A percentile compares a stretch with the other conserved stretches of the same genome.
These are phyloP conservation scores for Malurus splendens DNA, from an alignment of 2,797 vertebrate species.

Conservation along the genomic window DNA sequence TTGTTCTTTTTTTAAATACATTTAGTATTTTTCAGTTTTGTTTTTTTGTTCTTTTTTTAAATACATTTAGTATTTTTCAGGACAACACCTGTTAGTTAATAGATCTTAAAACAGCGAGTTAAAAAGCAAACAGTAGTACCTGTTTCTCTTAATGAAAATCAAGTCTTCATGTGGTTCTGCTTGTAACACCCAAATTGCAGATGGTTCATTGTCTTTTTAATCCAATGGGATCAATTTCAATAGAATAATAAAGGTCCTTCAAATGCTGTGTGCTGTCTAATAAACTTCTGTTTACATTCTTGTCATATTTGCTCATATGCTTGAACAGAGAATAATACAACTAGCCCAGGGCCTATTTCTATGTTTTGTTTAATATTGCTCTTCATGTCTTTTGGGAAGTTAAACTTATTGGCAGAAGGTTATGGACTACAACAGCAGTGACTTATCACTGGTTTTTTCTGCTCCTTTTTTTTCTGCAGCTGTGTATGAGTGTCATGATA, in stretches of 20 bases:
- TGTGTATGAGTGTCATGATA: not conserved
- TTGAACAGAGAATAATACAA: not conserved
- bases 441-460: not conserved
- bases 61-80: not conserved
- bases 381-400: not conserved
- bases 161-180: slow-evolving; percentile 1
- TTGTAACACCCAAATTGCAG: slow-evolving; percentile 5
- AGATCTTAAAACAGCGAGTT: slow-evolving; percentile 21
- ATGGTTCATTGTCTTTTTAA: slow-evolving; percentile 37
- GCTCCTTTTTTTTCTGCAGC: not conserved
- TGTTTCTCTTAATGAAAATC: not conserved
- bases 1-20: not conserved
- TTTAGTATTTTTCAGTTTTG: not conserved
- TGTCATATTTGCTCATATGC: not conserved
- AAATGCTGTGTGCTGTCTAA: not conserved
- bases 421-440: not conserved
- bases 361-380: not conserved
- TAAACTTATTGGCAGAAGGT: not conserved
- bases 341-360: not conserved
- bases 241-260: slow-evolving; percentile 17
- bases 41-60: not conserved
- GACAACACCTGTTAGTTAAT: not conserved
- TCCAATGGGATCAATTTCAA: not conserved
- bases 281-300: not conserved
- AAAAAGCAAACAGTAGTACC: slow-evolving; percentile 33